phyloP scores from a whole-genome alignment of 2,113 vertebrate species.

The Toxostoma redivivum region DNA sequence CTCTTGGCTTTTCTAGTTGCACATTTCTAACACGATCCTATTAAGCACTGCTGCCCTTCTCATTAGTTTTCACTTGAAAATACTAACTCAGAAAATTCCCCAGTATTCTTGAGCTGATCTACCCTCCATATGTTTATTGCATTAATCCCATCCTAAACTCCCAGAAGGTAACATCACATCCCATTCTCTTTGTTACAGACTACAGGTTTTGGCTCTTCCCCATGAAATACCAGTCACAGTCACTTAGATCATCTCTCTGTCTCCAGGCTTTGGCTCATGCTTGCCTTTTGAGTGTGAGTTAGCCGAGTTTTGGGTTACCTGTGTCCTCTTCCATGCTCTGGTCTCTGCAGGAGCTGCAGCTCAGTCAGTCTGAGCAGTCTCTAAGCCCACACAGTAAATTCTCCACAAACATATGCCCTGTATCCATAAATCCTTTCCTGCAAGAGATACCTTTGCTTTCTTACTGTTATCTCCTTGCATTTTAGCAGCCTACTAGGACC shows the following conservation, averaged over 20 bases:
- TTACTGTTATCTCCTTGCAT: not conserved
- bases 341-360: not conserved
- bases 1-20: not conserved
- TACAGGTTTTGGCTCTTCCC: not conserved
- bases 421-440: not conserved
- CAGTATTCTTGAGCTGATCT: not conserved
- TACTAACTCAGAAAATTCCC: not conserved
- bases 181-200: not conserved
- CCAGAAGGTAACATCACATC: not conserved
- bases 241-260: not conserved
- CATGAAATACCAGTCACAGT: fast-evolving
- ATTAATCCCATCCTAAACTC: not conserved
- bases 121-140: not conserved
- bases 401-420: not conserved
- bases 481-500: not conserved
- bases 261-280: not conserved
- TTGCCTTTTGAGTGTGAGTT: not conserved
- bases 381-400: not conserved
- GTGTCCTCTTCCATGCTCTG: not conserved
- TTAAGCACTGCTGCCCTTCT: not conserved
- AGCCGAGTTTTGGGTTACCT: not conserved
- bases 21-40: not conserved
- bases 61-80: slow-evolving; percentile 7
- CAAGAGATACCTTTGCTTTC: not conserved
- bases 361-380: slow-evolving; percentile 21